Percentiles rank a stretch among this genome's conserved stretches.
Conservation (phyloP, 2,888 invertebrate genomes). For the Busseola fusca region DNA sequence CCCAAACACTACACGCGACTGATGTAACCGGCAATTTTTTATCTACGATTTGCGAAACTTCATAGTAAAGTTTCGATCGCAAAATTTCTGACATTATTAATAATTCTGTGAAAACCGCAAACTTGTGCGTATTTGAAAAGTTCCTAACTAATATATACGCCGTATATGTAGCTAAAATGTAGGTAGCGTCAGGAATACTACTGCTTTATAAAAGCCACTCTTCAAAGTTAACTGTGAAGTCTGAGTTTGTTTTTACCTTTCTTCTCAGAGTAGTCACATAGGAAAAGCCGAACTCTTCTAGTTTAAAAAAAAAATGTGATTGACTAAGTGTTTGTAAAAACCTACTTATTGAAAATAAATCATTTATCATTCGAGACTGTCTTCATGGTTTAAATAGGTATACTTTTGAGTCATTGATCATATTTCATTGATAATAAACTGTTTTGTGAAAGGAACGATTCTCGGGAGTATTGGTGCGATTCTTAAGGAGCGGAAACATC, state of each 20-base stretch:
- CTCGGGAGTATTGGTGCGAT: conserved; percentile 17
- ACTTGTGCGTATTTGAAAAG: neutral
- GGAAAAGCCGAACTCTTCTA: too few species aligned
- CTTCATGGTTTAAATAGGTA: neutral
- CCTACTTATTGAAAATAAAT: too few species aligned
- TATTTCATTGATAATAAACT: conserved; percentile 10
- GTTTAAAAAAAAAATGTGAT: too few species aligned
- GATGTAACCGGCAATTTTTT: conserved; percentile 11
- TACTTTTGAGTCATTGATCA: conserved; percentile 2
- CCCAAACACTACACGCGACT: conserved; percentile 27
- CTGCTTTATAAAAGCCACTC: too few species aligned
- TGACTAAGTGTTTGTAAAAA: too few species aligned
- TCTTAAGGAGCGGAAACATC: conserved; percentile 39
- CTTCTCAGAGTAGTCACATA: too few species aligned
- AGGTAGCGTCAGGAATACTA: neutral
- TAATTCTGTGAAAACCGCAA: conserved; percentile 23
- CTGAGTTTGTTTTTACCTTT: too few species aligned
- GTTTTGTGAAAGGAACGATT: conserved; percentile 11
- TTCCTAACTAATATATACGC: conserved; percentile 3
- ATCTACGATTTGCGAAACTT: conserved; percentile 18
- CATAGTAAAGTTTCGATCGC: conserved; percentile 7
- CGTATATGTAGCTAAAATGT: neutral
- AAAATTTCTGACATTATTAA: conserved; percentile 1
- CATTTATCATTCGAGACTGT: neutral
- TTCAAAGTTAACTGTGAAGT: too few species aligned